Percentiles rank a stretch among this genome's conserved stretches.
Conservation (phyloP, 2,888 invertebrate genomes). For the Drosophila aldrichi region DNA sequence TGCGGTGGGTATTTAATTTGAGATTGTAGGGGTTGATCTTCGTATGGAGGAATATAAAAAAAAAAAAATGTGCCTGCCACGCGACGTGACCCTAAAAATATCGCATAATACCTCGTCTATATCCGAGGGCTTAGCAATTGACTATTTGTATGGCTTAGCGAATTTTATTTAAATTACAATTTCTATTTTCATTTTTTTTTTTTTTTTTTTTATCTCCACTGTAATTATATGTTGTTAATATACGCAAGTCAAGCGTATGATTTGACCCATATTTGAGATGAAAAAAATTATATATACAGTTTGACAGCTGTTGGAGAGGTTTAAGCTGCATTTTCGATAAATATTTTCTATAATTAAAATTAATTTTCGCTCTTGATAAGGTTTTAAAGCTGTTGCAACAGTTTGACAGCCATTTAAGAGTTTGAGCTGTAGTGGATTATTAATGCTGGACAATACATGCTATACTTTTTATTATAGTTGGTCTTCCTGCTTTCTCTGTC, state of each 20-base stretch:
- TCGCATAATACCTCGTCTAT: slow-evolving; percentile 51
- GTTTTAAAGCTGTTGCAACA: background rate
- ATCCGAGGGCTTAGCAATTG: slow-evolving; percentile 42
- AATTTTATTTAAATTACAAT: slow-evolving; percentile 53
- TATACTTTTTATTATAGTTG: slow-evolving; percentile 36
- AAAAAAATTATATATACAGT: background rate
- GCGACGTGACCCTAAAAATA: slow-evolving; percentile 68
- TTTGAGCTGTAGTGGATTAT: background rate
- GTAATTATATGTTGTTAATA: slow-evolving; percentile 52
- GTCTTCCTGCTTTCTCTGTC: too few relatives aligned
- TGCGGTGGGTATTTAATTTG: slow-evolving; percentile 62
- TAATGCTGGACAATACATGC: background rate
- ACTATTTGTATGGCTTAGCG: slow-evolving; percentile 37
- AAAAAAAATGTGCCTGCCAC: slow-evolving; percentile 67
- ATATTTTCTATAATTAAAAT: background rate
- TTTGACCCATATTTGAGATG: slow-evolving; percentile 53
- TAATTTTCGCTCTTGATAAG: background rate
- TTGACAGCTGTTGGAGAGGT: background rate
- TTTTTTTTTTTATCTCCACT: slow-evolving; percentile 27
- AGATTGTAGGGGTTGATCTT: slow-evolving; percentile 47
- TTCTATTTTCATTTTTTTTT: slow-evolving; percentile 7
- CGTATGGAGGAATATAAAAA: slow-evolving; percentile 1
- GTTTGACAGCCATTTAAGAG: background rate
- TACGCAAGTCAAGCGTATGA: slow-evolving; percentile 69
- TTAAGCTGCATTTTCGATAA: background rate